Percentiles rank a stretch among this genome's conserved stretches.
These are phyloP conservation scores for Acanthosepion lycidas DNA, from an alignment of 2,888 invertebrate species.

Conservation along the genomic window DNA sequence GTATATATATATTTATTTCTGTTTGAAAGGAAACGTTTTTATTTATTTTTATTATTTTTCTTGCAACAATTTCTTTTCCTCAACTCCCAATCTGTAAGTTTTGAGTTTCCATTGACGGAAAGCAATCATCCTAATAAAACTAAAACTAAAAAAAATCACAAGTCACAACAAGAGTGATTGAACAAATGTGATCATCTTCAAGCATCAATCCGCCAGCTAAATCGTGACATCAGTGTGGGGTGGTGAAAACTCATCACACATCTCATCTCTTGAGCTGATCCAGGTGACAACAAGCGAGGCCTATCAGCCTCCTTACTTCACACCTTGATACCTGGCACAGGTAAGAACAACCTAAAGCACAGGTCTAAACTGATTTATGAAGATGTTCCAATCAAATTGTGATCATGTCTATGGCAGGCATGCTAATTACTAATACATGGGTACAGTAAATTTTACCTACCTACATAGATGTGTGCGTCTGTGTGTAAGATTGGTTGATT, in stretches of 20 bases:
- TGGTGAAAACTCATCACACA: not conserved
- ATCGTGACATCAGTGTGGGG: not conserved
- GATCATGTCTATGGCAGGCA: not conserved
- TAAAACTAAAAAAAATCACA: not conserved
- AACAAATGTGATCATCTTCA: not conserved
- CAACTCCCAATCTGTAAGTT: not conserved
- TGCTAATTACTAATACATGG: not conserved
- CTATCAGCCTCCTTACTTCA: constrained; percentile 18
- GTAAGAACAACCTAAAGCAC: constrained; percentile 7
- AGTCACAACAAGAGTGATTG: constrained; percentile 20
- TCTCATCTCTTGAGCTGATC: not conserved
- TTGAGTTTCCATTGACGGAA: not conserved
- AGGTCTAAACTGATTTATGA: not conserved
- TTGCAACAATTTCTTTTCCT: not conserved
- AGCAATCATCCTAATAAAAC: constrained; percentile 21
- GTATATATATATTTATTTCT: too few relatives aligned
- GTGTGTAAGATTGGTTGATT: too few relatives aligned
- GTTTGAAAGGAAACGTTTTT: not conserved
- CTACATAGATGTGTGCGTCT: not conserved
- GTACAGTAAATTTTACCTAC: not conserved
- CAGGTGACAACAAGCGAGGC: constrained; percentile 33
- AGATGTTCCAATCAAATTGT: constrained; percentile 33
- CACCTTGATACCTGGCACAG: not conserved
- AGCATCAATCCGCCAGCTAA: not conserved
- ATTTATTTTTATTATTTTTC: not conserved